Evolutionary conservation across 2,113 vertebrate genomes (phyloP), one percentile per base, ranked within the genome.

Genomic region (Mormoops blainvillei): DNA sequence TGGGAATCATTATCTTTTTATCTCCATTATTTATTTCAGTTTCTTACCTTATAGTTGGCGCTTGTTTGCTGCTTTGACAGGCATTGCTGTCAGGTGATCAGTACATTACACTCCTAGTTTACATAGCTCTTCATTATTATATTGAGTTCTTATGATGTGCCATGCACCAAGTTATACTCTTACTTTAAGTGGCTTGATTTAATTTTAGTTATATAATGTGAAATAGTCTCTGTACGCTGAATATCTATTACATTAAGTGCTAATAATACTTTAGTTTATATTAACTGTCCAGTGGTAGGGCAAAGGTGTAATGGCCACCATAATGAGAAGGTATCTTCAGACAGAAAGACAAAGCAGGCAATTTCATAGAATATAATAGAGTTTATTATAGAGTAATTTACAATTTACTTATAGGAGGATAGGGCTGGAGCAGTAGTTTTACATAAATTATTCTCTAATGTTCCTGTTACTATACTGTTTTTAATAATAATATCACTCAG

Each of bases 1-100:
- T 65, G 84, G 87, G 67, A 95, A 70, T 73, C 4, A 0, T 48
- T 85, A n/a, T 83, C 63, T 71, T 92, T 88, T 22, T 87, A 36
- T 50, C 54, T 58, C 48, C 14, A 16, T 89, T 83, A 68, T 82
- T 91, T 77, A 86, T 91, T 84, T 83, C 14, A 61, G 24, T 41
- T 24, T 14, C 41, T 80, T 94, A 61, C 24, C 12, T 36, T 71
- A 58, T 26, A 67, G 20, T 61, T 78, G 31, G 70, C 68, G 48
- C 54, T 95, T 80, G 19, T 78, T 89, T 88, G n/a, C 48, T 94
- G 26, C 36, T 81, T 94, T 89, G 41, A n/a, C 52, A 54, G 85
- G 85, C 19, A n/a, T 31, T 89, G 50, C 36, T 94, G 8, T 74
- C 18, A 85, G 24, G 31, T 73, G 63, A 80, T 38, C n/a, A 8